Evolutionary conservation across 2,797 vertebrate species (phyloP), one percentile per base, ranked within the genome.

Genomic region (Aplochiton taeniatus): DNA sequence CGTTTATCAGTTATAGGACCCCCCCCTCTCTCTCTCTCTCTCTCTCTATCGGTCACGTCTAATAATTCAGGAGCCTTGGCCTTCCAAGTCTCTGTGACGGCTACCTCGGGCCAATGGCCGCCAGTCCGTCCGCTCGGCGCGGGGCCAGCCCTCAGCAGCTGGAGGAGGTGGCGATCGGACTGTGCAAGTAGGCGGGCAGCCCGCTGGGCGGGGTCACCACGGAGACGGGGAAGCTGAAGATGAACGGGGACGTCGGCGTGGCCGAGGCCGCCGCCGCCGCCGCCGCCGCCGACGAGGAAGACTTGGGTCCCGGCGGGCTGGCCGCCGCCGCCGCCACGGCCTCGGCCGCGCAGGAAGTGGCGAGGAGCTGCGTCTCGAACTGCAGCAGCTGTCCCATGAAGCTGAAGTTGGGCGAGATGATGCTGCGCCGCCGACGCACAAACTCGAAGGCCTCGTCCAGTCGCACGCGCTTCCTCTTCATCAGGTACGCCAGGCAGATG

Each of bases 381-480:
- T 94, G 93, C 75, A 94, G 80, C 73, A 94, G 86, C 84, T 94
- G 93, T 4, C 93, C 93, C 93, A 94, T 93, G 89, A 94, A 94
- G 86, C 93, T 93, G 84, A 94, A 94, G 82, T 94, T 94, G 43
- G 93, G 93, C 0, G 93, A 94, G 86, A 94, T 94, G 82, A 94
- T 93, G 81, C 93, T 94, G 75, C 93, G 93, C 1, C 92, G 91
- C 46, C 92, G 88, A 42, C 90, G 91, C 48, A 94, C 92, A 0
- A 94, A 94, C 83, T 93, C 93, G 0, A 94, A 94, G 12, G 93
- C 93, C 60, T 94, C 93, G 0, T 94, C 93, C 63, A 94, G 86
- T 4, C 91, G 91, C 56, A 94, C 91, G 0, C 86, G 83, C 75
- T 93, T 94, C 78, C 90, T 87, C 84, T 92, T 93, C 93, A 94